Evolutionary conservation across 2,113 vertebrate genomes (phyloP).

Genomic region (Corythoichthys haematopterus): DNA sequence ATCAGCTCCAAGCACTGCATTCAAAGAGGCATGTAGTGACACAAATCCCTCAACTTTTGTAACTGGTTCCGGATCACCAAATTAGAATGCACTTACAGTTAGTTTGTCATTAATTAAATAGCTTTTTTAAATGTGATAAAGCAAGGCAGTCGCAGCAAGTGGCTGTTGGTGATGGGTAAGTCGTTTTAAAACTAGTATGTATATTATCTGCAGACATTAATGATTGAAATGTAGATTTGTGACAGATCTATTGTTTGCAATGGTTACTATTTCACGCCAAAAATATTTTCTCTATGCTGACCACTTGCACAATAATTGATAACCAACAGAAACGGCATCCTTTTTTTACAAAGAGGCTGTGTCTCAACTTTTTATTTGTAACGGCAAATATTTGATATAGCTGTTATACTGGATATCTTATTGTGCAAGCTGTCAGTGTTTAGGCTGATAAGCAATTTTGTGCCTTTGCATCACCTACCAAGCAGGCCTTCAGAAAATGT

Average conservation of each 20-base stretch:
- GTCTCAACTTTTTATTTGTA: neutral
- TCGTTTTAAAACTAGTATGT: neutral
- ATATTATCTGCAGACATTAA: neutral
- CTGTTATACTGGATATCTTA: neutral
- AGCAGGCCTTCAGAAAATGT: neutral
- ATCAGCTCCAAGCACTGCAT: neutral
- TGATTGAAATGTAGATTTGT: neutral
- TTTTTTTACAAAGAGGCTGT: neutral
- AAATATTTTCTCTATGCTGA: neutral
- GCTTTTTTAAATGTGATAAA: neutral
- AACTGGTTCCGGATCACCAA: neutral
- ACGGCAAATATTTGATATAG: neutral
- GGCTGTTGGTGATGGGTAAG: neutral
- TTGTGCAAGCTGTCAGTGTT: neutral
- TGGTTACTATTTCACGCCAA: neutral
- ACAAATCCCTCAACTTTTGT: neutral
- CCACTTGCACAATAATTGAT: neutral
- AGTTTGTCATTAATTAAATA: constrained; percentile 1
- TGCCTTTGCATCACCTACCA: neutral
- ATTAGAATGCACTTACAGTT: constrained; percentile 29
- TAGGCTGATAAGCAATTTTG: neutral
- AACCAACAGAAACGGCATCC: neutral
- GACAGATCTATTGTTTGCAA: neutral
- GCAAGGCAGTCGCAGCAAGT: constrained; percentile 3
- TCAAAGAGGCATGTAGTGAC: neutral